Percentiles rank a stretch among this genome's conserved stretches.
Conservation (phyloP, 2,888 invertebrate genomes). For the Phoronis australis region DNA sequence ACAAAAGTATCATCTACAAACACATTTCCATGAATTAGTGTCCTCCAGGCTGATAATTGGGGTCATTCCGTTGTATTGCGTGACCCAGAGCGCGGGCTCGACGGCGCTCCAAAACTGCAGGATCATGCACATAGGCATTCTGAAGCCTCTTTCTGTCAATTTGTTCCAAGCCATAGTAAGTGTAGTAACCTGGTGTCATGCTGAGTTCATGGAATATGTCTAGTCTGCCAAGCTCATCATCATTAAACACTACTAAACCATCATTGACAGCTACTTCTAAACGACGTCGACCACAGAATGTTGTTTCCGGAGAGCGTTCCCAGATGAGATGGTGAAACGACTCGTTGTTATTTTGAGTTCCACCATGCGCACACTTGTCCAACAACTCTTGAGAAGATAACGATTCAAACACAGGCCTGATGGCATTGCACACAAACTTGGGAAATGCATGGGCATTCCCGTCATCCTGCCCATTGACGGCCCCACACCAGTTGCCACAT, state of each 20-base stretch:
- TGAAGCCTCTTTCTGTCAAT: no score
- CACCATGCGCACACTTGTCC: no score
- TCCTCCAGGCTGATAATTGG: no score
- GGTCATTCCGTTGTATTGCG: no score
- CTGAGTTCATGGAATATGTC: neutral
- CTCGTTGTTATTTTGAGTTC: no score
- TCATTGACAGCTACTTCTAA: conserved; percentile 4
- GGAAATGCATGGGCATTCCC: conserved; percentile 3
- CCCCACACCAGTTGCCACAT: conserved; percentile 6
- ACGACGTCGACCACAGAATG: conserved; percentile 1
- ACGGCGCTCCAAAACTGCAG: no score
- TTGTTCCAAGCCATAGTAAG: no score
- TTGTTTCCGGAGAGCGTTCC: conserved; percentile 9
- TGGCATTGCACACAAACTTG: conserved; percentile 4
- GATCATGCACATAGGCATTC: no score
- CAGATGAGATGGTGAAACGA: conserved; percentile 7
- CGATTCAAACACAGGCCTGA: conserved; percentile 8
- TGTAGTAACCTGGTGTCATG: no score
- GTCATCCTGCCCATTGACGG: conserved; percentile 1
- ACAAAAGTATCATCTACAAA: no score
- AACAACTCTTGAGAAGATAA: conserved; percentile 6
- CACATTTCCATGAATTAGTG: no score
- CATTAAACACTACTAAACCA: conserved; percentile 8
- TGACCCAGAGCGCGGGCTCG: no score
- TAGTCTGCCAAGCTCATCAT: conserved; percentile 4